Conservation (phyloP, 2,888 invertebrate genomes). For the Acrobasis repandana region DNA sequence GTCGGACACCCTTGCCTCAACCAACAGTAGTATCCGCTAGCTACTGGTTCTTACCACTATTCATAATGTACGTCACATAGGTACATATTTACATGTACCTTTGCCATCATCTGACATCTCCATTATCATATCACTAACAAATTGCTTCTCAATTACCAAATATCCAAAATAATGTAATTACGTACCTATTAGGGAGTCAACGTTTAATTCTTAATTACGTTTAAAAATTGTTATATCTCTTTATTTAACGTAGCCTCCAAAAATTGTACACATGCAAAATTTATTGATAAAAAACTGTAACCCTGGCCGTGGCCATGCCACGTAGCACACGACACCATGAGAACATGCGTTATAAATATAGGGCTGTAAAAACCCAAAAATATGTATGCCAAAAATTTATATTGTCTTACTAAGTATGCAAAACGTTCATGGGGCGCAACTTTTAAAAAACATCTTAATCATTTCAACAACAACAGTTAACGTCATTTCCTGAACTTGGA, state of each 20-base stretch:
- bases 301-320: conserved; percentile 47
- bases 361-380: conserved; percentile 71
- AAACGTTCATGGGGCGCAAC: conserved; percentile 67
- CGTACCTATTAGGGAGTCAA: conserved; percentile 40
- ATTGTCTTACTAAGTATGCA: conserved; percentile 65
- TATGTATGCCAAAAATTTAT: conserved; percentile 56
- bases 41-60: conserved; percentile 22
- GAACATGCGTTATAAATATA: conserved; percentile 46
- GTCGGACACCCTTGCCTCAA: not conserved
- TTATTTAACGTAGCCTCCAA: conserved; percentile 34
- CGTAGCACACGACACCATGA: conserved; percentile 37
- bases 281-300: conserved; percentile 36
- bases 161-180: conserved; percentile 45
- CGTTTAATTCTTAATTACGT: conserved; percentile 47
- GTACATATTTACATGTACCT: conserved; percentile 30
- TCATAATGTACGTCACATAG: conserved; percentile 8
- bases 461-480: conserved; percentile 64
- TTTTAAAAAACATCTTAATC: conserved; percentile 65
- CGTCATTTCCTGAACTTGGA: conserved; percentile 29
- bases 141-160: conserved; percentile 43
- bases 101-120: conserved; percentile 35
- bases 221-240: conserved; percentile 42
- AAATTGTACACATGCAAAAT: conserved; percentile 41
- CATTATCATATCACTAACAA: conserved; percentile 45
- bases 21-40: conserved; percentile 7